These are phyloP conservation scores for Sebastes cheni DNA, from an alignment of 2,797 vertebrate species.

Conservation along the genomic window DNA sequence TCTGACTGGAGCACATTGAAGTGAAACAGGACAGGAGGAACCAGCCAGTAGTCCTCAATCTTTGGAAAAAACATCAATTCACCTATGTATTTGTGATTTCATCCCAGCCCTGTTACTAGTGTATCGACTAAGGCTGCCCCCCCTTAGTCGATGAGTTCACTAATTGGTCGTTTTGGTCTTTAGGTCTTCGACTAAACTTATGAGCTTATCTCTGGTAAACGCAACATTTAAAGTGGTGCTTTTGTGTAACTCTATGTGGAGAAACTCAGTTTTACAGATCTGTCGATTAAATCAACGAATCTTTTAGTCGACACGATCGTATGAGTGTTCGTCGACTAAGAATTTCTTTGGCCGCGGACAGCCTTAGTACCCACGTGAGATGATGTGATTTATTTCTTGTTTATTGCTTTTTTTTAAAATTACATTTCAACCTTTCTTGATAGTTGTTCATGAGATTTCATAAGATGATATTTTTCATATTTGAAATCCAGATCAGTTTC, in stretches of 20 bases:
- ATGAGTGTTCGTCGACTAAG: background rate
- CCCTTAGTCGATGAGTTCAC: no score
- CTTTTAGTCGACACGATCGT: background rate
- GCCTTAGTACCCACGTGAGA: no score
- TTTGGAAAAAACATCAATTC: no score
- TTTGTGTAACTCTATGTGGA: no score
- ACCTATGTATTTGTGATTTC: no score
- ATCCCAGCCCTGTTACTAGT: no score
- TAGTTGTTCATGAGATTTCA: background rate
- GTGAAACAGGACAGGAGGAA: background rate
- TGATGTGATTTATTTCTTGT: background rate
- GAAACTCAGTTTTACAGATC: no score
- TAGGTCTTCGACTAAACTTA: no score
- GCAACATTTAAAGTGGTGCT: no score
- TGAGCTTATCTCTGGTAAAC: no score
- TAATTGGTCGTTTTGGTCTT: no score
- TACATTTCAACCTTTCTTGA: background rate
- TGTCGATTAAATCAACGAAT: background rate
- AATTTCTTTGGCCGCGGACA: no score
- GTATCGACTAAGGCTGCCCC: background rate
- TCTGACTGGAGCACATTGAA: background rate
- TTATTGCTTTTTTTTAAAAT: background rate
- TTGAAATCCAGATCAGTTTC: background rate
- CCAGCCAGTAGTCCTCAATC: background rate
- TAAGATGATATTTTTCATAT: background rate